Conservation (phyloP, 2,888 invertebrate genomes). For the Coecobrya sp. region DNA sequence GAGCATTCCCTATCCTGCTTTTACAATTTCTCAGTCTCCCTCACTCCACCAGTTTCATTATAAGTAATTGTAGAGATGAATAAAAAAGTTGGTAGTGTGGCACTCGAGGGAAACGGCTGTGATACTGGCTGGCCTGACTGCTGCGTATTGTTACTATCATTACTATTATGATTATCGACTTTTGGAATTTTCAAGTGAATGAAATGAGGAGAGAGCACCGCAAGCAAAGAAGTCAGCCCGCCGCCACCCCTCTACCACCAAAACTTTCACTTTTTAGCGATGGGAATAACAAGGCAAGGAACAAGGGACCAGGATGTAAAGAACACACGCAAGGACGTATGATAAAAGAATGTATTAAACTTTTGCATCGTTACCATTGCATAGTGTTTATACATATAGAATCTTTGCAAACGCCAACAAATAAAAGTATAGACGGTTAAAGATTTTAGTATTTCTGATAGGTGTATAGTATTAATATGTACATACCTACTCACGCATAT, state of each 20-base stretch:
- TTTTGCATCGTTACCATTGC: constrained; percentile 47
- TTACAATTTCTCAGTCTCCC: background rate
- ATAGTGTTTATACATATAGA: background rate
- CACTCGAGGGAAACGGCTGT: background rate
- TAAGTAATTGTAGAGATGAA: background rate
- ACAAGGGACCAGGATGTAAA: constrained; percentile 35
- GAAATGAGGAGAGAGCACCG: background rate
- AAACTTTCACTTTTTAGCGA: constrained; percentile 44
- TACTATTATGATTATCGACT: constrained; percentile 63
- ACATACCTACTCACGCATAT: too few relatives aligned
- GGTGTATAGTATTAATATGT: too few relatives aligned
- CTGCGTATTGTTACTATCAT: constrained; percentile 57
- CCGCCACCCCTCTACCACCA: background rate
- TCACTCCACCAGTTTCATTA: constrained; percentile 1
- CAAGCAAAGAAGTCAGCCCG: background rate
- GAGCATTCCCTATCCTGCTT: background rate
- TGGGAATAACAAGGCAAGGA: constrained; percentile 27
- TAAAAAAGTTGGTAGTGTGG: constrained; percentile 37
- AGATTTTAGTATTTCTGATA: background rate
- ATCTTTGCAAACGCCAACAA: background rate
- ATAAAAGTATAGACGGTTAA: background rate
- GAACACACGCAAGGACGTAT: background rate
- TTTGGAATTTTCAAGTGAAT: constrained; percentile 57
- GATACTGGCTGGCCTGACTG: too few relatives aligned
- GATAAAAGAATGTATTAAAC: constrained; percentile 23